Base-by-base conservation (phyloP, 2,797 vertebrate genomes). In the Eulemur albifrons region DNA sequence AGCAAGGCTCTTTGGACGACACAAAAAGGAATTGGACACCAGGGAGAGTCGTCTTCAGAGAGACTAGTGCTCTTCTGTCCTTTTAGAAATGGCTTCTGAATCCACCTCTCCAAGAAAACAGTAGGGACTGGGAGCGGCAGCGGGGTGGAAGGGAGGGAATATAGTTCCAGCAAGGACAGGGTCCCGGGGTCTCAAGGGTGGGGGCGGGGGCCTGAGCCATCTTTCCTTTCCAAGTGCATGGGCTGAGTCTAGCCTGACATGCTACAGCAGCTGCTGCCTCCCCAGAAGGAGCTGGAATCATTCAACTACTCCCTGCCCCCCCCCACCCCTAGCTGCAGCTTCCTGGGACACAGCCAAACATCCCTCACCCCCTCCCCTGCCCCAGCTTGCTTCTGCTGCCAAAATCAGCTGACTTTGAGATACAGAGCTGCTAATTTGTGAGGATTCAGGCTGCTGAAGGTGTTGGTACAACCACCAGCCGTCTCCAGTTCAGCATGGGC, bases 61-160 rank as follows among this genome's bases (percentile, higher is more conserved):
- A 95, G 95, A 96, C 80, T 54, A 92, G 92, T 77, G 45, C 70
- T 83, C 88, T 63, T 89, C 70, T 63, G 94, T 61, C 85, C 83
- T 95, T 96, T 94, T 50, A 75, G 82, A 96, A 95, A 93, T 57
- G 45, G 25, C 83, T 85, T 92, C 83, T 92, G 81, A 90, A 86
- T 65, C 83, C 9, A 82, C 35, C 52, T 96, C 67, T 92, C 85
- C 65, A 90, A 91, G 94, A 92, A 94, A 89, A 93, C 25, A 86
- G 88, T 35, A 76, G 67, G 67, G 77, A 14, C 69, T 79, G 52
- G 35, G 35, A 88, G 50, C 73, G 12, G 17, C 38, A 32, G 21
- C 1, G 1, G 32, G 7, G 27, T 32, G 9, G 48, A 80, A 88
- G 59, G 40, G 35, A 90, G 30, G 61, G 35, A 79, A 81, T 61